Evolutionary conservation across 2,888 invertebrate genomes (phyloP).

Genomic region (Pseudolycoriella hygida): DNA sequence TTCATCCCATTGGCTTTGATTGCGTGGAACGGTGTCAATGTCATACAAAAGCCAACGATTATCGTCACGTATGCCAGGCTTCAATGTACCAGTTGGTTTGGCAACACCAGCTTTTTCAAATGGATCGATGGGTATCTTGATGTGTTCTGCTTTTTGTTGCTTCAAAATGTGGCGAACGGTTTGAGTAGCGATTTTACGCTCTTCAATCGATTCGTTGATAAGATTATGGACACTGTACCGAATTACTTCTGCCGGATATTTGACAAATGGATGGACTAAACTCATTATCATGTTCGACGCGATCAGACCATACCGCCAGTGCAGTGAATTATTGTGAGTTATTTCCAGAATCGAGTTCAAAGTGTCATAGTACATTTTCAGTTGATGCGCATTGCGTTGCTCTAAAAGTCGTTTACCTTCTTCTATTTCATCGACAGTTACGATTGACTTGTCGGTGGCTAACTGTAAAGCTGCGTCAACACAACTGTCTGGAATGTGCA

Average conservation of each 20-base stretch:
- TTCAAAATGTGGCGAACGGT: slow-evolving; percentile 45
- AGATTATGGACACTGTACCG: slow-evolving; percentile 44
- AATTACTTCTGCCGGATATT: slow-evolving; percentile 43
- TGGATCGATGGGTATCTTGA: slow-evolving; percentile 40
- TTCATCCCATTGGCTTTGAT: slow-evolving; percentile 56
- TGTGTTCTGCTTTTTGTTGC: slow-evolving; percentile 51
- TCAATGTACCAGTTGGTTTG: slow-evolving; percentile 16
- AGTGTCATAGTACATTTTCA: slow-evolving; percentile 34
- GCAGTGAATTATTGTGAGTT: slow-evolving; percentile 29
- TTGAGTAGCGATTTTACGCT: slow-evolving; percentile 50
- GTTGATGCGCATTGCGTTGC: slow-evolving; percentile 30
- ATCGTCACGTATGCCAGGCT: slow-evolving; percentile 41
- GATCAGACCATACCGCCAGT: slow-evolving; percentile 68
- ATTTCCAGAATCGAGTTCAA: slow-evolving; percentile 26
- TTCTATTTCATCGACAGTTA: slow-evolving; percentile 21
- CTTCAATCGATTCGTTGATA: slow-evolving; percentile 60
- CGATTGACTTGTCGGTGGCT: slow-evolving; percentile 15
- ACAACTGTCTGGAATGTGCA: slow-evolving; percentile 34
- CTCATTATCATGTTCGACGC: slow-evolving; percentile 53
- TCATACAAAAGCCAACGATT: slow-evolving; percentile 61
- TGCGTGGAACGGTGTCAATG: slow-evolving; percentile 36
- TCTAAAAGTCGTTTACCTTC: slow-evolving; percentile 23
- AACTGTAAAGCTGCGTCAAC: slow-evolving; percentile 33
- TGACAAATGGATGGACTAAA: slow-evolving; percentile 51
- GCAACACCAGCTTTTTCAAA: slow-evolving; percentile 27